Base-by-base conservation (phyloP, 2,797 vertebrate species). In the Poecilia gillii region DNA sequence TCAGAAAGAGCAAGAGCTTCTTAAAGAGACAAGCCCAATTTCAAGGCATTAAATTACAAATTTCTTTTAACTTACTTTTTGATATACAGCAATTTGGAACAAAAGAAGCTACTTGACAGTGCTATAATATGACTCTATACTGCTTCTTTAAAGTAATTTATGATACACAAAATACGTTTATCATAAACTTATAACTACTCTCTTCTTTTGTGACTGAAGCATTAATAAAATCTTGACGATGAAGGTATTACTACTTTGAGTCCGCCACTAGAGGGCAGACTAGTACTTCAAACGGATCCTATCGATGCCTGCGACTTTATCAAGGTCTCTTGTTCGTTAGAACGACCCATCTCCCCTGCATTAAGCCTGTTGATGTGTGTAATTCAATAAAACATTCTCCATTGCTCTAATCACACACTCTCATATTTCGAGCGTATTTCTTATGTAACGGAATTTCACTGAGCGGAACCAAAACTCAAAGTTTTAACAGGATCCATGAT, bases 401-500 rank as follows among this genome's bases (percentile, higher is more conserved):
- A 41, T 28, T 14, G 23, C 39, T 33, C 36, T 39, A 23, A 39
- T 39, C 62, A 43, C 4, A 43, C 43, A 23, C 23, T n/a, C 11
- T 43, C 39, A 70, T 14, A 13, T 43, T 39, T 66, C 20, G 4
- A 18, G 72, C 4, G 20, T 31, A 31, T 12, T 31, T 73, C 23
- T 73, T 33, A 23, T 5, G 18, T 36, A 51, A 14, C 46, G 36
- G 28, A 47, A 31, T 28, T 57, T 59, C 49, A 28, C 53, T 43
- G 73, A 57, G 62, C 1, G 8, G 33, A 74, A 45, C 12, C 3
- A 43, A 14, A 57, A 16, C 55, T 73, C 49, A 18, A 25, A 59
- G 7, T 83, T 81, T 23, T 72, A 75, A 59, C 55, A 14, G 47
- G 45, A 45, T 55, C 46, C 55, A 45, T 33, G n/a, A 64, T 49